Evolutionary conservation across 2,888 invertebrate genomes (phyloP).

Genomic region (Tenthredo mesomela): DNA sequence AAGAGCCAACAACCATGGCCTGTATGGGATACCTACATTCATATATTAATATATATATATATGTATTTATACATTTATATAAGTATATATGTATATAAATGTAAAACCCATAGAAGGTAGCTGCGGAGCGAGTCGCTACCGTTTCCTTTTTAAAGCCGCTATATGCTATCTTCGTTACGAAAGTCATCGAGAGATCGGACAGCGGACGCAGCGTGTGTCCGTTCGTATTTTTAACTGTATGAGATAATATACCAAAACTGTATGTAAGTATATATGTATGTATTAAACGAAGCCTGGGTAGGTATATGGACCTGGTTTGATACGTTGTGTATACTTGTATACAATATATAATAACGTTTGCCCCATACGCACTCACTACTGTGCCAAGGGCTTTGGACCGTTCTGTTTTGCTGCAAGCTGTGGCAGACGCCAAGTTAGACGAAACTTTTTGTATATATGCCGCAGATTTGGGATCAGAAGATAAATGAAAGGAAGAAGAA

Average conservation of each 20-base stretch:
- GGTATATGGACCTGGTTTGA: not conserved
- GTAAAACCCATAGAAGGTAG: slow-evolving; percentile 26
- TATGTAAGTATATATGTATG: not conserved
- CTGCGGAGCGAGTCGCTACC: slow-evolving; percentile 27
- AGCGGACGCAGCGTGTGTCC: slow-evolving; percentile 42
- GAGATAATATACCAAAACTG: not conserved
- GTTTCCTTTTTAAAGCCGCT: slow-evolving; percentile 31
- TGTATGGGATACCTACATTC: not conserved
- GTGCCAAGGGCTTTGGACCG: slow-evolving; percentile 9
- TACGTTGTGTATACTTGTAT: not conserved
- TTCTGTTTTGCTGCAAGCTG: not conserved
- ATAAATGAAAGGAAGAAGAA: slow-evolving; percentile 8
- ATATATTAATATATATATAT: not conserved
- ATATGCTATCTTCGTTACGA: slow-evolving; percentile 40
- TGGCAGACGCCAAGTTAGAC: not conserved
- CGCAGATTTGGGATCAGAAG: not conserved
- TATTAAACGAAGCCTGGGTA: not conserved
- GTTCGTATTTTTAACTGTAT: not conserved
- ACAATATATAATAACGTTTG: not conserved
- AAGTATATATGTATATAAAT: not conserved
- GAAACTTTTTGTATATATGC: not conserved
- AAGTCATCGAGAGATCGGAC: slow-evolving; percentile 44
- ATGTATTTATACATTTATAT: not conserved
- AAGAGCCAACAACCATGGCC: slow-evolving; percentile 21
- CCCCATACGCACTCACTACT: not conserved